These are phyloP conservation scores for Xenopus petersii DNA, from an alignment of 2,797 vertebrate species.

Conservation along the genomic window DNA sequence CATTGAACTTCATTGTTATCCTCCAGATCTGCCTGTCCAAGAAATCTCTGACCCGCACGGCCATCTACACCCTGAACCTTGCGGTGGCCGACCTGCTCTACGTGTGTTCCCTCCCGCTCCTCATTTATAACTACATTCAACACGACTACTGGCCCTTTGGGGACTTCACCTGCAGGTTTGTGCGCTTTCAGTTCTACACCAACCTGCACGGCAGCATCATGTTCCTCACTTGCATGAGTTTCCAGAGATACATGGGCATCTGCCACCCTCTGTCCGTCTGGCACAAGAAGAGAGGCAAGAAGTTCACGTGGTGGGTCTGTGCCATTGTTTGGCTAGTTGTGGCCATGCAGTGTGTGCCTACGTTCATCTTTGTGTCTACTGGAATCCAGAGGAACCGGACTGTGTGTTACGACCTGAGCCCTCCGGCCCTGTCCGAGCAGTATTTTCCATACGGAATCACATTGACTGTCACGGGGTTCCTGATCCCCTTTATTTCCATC, in stretches of 20 bases:
- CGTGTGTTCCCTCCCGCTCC: constrained; percentile 87
- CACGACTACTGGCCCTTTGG: constrained; percentile 96
- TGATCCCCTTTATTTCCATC: constrained; percentile 81
- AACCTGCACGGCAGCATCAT: constrained; percentile 92
- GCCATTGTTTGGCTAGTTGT: constrained; percentile 78
- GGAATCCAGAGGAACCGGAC: constrained; percentile 89
- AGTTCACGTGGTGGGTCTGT: constrained; percentile 78
- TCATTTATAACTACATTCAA: constrained; percentile 92
- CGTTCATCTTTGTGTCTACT: constrained; percentile 82
- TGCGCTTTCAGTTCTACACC: constrained; percentile 94
- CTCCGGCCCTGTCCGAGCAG: constrained; percentile 63
- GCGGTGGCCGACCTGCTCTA: constrained; percentile 88
- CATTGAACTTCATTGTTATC: constrained; percentile 82
- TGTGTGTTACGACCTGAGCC: constrained; percentile 90
- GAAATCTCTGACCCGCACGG: constrained; percentile 73
- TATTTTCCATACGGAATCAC: constrained; percentile 94
- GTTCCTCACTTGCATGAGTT: constrained; percentile 96
- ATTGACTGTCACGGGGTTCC: constrained; percentile 83
- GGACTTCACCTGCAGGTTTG: constrained; percentile 80
- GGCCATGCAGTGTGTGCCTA: constrained; percentile 77
- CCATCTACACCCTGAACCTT: constrained; percentile 90
- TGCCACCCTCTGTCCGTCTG: constrained; percentile 84
- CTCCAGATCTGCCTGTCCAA: constrained; percentile 77
- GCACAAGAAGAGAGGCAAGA: constrained; percentile 81
- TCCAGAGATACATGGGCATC: constrained; percentile 91